Evolutionary conservation across 2,113 vertebrate genomes (phyloP).

Genomic region (Tupaia chinensis): DNA sequence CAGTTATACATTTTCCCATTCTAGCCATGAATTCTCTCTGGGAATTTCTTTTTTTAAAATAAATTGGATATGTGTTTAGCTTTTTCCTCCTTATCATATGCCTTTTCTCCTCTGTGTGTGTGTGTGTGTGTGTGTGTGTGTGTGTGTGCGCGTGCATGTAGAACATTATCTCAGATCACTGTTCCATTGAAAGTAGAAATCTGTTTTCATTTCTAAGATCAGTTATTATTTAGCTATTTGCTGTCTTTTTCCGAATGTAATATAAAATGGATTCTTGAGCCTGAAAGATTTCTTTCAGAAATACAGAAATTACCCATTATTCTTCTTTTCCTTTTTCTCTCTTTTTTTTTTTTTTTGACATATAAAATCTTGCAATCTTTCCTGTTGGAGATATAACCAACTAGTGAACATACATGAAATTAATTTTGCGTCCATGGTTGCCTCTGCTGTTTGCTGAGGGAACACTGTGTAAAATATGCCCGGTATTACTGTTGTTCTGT

Average conservation of each 20-base stretch:
- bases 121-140: no score
- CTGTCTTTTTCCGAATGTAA: background rate
- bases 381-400: background rate
- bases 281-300: background rate
- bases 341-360: background rate
- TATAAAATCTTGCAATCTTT: background rate
- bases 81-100: background rate
- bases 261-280: background rate
- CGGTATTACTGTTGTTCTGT: background rate
- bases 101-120: conserved; percentile 51
- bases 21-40: background rate
- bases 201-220: background rate
- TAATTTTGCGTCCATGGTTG: background rate
- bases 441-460: background rate
- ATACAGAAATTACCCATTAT: background rate
- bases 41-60: conserved; percentile 39
- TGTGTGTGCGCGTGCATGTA: background rate
- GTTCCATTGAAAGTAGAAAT: background rate
- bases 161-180: background rate
- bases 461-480: background rate
- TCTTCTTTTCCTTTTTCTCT: no score
- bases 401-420: background rate
- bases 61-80: background rate
- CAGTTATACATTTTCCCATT: background rate
- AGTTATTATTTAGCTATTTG: background rate